Evolutionary conservation across 2,888 invertebrate species (phyloP), one percentile per base, ranked within the genome.

Genomic region (Aleiodes alternator): DNA sequence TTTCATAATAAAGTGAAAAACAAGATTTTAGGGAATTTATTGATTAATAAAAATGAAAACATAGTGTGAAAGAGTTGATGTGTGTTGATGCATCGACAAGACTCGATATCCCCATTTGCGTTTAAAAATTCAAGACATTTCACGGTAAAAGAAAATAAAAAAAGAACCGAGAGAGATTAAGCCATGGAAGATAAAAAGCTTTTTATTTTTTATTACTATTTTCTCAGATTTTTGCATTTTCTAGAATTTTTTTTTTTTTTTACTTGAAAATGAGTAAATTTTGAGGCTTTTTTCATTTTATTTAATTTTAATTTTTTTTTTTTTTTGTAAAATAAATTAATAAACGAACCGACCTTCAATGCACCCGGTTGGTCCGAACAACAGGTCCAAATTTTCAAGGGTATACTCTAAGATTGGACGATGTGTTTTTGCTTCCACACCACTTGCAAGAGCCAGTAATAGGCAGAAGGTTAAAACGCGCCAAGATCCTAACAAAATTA

Each of bases 351-450:
- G 88, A 90, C 90, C 90, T 90, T 88, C 87, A 56, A 90, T 84
- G 82, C 90, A 90, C 81, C 86, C 85, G 51, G 86, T 85, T 78
- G 86, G 84, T 82, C 86, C 89, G 82, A 90, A 89, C 76, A 90
- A 80, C 69, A 82, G 81, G 75, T 82, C 79, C 80, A 88, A 82
- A 80, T 85, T 85, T 77, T 84, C 82, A 72, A 85, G 76, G 77
- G 81, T 80, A 77, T 87, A 83, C 68, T 82, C 79, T 72, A 82
- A 80, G 64, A 78, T 74, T 74, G 82, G 69, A 64, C 78, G 81
- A 61, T 83, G 82, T 75, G 79, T 77, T 84, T 82, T 84, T 64
- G 82, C 81, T 64, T 82, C 81, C 68, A 81, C 79, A 75, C 81
- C 81, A 77, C 74, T 78, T 80, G 82, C 74, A 11, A 85, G 78